phyloP scores from a whole-genome alignment of 2,113 vertebrate genomes.

The Herpetotheres cachinnans region DNA sequence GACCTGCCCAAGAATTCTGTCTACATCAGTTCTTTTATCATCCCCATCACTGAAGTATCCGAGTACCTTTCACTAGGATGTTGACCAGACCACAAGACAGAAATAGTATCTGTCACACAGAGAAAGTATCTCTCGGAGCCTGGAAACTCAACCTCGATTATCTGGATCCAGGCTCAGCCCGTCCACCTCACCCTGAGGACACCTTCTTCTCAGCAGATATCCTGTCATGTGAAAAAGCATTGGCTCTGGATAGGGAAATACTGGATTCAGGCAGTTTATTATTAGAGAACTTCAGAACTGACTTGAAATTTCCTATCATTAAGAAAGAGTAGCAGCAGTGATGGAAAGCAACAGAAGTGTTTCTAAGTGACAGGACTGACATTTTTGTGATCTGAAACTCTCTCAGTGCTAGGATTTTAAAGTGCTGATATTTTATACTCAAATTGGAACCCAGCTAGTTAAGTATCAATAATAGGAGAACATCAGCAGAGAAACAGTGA shows the following conservation, averaged over 20 bases:
- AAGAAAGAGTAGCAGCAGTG: neutral
- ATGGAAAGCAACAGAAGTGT: neutral
- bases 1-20: neutral
- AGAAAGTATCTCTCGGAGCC: neutral
- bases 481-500: slow-evolving; percentile 12
- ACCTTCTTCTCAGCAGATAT: neutral
- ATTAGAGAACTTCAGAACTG: neutral
- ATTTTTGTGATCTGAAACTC: slow-evolving; percentile 7
- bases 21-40: neutral
- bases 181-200: neutral
- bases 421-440: slow-evolving; percentile 30
- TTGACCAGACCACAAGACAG: neutral
- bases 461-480: slow-evolving; percentile 6
- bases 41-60: neutral
- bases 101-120: neutral
- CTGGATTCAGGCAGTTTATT: neutral
- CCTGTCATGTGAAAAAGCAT: neutral
- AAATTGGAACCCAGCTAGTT: neutral
- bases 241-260: neutral
- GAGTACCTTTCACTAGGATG: neutral
- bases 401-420: neutral
- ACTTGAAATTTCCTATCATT: neutral
- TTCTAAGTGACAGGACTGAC: neutral
- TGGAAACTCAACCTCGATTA: neutral
- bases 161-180: neutral